Base-by-base conservation (phyloP, 2,797 vertebrate species). In the Eidolon dupreanum region DNA sequence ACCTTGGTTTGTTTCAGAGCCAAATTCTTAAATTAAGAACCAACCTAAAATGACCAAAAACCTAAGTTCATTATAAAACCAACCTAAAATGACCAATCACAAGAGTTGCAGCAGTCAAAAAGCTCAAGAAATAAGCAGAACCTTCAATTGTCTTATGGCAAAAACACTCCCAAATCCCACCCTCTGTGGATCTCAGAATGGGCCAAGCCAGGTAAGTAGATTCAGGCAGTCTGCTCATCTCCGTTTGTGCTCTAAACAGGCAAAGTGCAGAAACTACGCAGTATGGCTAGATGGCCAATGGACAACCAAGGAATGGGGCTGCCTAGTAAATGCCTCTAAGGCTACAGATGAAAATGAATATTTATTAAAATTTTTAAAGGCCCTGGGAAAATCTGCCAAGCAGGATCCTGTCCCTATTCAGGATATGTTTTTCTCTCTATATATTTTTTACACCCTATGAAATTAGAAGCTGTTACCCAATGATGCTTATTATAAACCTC, bases 1-100 rank as follows among this genome's bases (percentile, higher is more conserved):
- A 61, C 15, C 28, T 24, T n/a, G 49, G 20, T 93, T 82, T 77
- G 19, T 16, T 88, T 88, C 82, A 78, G 46, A 94, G 36, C 17
- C 46, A 92, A 84, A 94, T 78, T 77, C 66, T 92, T 51, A 77
- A 53, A 46, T 31, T 92, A 93, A 57, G 46, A 89, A 38, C n/a
- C 22, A 46, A 24, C 3, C 24, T 68, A 85, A 91, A 89, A 65
- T 51, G 55, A 61, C 5, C 36, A 51, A 33, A 49, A 49, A 49
- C 66, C 92, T 51, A 84, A 79, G 2, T 46, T 90, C 31, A 53
- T 36, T 93, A 92, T 49, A 68, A 46, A 91, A 59, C 28, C 24
- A 36, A 22, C 5, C 33, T 77, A 88, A 91, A 94, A 71, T 57
- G 66, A 68, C 6, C 49, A 63, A 31, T 70, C 31, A 83, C 24